A percentile compares a stretch with the other conserved stretches of the same genome.
phyloP scores from a whole-genome alignment of 2,797 vertebrate genomes.

The Chanos chanos region DNA sequence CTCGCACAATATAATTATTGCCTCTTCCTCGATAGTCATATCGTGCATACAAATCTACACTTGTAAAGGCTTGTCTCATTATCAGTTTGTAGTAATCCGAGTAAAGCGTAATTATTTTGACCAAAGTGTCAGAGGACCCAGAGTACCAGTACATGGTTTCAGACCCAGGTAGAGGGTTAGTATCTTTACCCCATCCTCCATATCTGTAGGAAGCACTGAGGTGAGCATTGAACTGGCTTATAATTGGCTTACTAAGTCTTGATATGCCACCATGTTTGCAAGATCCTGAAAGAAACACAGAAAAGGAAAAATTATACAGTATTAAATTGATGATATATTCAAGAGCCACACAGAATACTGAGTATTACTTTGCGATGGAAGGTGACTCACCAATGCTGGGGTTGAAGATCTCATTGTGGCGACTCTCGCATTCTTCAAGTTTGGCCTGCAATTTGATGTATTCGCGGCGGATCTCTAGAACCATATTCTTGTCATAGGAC shows the following conservation, averaged over 20 bases:
- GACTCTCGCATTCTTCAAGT: constrained; percentile 42
- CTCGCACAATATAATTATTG: constrained; percentile 65
- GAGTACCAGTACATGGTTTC: constrained; percentile 67
- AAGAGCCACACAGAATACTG: not conserved
- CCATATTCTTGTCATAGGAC: constrained; percentile 44
- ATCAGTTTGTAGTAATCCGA: constrained; percentile 63
- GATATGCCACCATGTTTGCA: constrained; percentile 62
- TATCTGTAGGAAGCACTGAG: constrained; percentile 44
- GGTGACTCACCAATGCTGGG: constrained; percentile 39
- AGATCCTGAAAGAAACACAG: constrained; percentile 47
- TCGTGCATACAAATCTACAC: constrained; percentile 26
- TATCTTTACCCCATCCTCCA: constrained; percentile 72
- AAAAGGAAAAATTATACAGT: not conserved
- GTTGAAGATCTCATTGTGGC: constrained; percentile 45
- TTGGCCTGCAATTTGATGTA: constrained; percentile 41
- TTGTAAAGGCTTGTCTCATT: constrained; percentile 51
- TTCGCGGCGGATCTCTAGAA: constrained; percentile 41
- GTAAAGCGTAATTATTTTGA: constrained; percentile 55
- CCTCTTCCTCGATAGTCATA: constrained; percentile 56
- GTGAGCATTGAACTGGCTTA: constrained; percentile 64
- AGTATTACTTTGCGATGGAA: not conserved
- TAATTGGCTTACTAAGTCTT: constrained; percentile 59
- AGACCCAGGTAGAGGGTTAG: constrained; percentile 57
- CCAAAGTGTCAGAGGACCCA: constrained; percentile 26
- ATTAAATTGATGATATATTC: not conserved